Evolutionary conservation across 2,888 invertebrate genomes (phyloP).

Genomic region (Copidosoma aretas): DNA sequence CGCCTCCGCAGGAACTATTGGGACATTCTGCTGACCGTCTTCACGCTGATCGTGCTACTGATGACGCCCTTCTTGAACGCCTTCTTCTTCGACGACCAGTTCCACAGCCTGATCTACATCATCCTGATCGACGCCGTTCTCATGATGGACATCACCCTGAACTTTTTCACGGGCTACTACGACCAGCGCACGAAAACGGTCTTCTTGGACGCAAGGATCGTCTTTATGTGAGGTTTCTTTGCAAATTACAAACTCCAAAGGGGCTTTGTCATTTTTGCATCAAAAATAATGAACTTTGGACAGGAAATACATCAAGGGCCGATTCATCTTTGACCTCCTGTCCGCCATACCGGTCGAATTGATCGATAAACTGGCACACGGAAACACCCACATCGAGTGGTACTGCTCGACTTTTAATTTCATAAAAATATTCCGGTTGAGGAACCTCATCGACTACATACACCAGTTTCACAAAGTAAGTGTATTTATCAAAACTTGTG

Average conservation of each 20-base stretch:
- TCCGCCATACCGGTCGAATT: conserved; percentile 53
- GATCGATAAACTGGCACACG: conserved; percentile 40
- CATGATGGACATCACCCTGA: conserved; percentile 53
- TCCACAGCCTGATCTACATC: conserved; percentile 43
- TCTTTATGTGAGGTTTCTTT: conserved; percentile 47
- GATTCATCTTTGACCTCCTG: conserved; percentile 54
- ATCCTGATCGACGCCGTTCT: conserved; percentile 51
- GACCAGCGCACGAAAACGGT: conserved; percentile 51
- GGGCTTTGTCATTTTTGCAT: not conserved
- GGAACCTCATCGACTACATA: conserved; percentile 52
- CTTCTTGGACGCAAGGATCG: conserved; percentile 51
- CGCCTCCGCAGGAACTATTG: conserved; percentile 52
- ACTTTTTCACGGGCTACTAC: conserved; percentile 59
- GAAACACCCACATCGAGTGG: conserved; percentile 37
- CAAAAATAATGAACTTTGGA: conserved; percentile 20
- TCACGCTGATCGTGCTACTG: conserved; percentile 51
- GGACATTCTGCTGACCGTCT: conserved; percentile 55
- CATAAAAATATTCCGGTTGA: conserved; percentile 54
- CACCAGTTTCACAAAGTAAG: conserved; percentile 53
- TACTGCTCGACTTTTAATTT: conserved; percentile 50
- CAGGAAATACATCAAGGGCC: conserved; percentile 55
- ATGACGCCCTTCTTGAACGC: conserved; percentile 54
- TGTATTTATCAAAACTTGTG: conserved; percentile 17
- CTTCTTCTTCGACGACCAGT: conserved; percentile 48
- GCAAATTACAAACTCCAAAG: no score